Percentiles rank a stretch among this genome's conserved stretches.
phyloP scores from a whole-genome alignment of 2,888 invertebrate genomes.

The Xestobium rufovillosum region DNA sequence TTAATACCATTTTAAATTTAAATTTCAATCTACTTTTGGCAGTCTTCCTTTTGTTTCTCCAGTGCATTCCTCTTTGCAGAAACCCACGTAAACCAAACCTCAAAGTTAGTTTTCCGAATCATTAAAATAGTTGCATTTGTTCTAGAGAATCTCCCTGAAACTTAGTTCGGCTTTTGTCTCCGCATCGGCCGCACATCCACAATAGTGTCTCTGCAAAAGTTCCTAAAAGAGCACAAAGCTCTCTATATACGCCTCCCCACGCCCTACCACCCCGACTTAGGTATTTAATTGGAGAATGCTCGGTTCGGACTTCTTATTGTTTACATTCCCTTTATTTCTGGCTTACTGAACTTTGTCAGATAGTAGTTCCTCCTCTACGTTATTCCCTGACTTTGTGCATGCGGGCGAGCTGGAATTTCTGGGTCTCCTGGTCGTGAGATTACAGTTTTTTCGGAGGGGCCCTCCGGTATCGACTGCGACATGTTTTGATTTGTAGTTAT shows the following conservation, averaged over 20 bases:
- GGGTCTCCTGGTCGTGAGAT: too few relatives aligned
- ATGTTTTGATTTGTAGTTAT: too few relatives aligned
- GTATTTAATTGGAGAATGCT: conserved; percentile 37
- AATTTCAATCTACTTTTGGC: too few relatives aligned
- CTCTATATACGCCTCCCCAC: conserved; percentile 20
- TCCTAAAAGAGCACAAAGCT: conserved; percentile 30
- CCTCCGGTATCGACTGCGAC: too few relatives aligned
- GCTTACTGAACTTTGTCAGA: conserved; percentile 29
- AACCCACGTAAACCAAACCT: too few relatives aligned
- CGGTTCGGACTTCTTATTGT: conserved; percentile 36
- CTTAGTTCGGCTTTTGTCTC: conserved; percentile 28
- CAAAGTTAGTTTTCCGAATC: conserved; percentile 13
- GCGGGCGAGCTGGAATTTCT: too few relatives aligned
- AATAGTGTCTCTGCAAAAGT: conserved; percentile 31
- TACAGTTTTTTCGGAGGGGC: too few relatives aligned
- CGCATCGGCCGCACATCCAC: conserved; percentile 28
- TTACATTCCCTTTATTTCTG: conserved; percentile 36
- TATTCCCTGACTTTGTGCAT: too few relatives aligned
- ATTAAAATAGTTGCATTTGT: conserved; percentile 28
- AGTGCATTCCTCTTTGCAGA: too few relatives aligned
- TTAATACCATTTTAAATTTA: too few relatives aligned
- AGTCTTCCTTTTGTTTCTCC: too few relatives aligned
- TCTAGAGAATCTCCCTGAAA: background rate
- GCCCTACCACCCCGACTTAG: conserved; percentile 29
- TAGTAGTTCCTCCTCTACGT: conserved; percentile 19